Percentiles rank a stretch among this genome's conserved stretches.
These are phyloP conservation scores for Zaprionus davidi DNA, from an alignment of 1,140 invertebrate genomes.

Conservation along the genomic window DNA sequence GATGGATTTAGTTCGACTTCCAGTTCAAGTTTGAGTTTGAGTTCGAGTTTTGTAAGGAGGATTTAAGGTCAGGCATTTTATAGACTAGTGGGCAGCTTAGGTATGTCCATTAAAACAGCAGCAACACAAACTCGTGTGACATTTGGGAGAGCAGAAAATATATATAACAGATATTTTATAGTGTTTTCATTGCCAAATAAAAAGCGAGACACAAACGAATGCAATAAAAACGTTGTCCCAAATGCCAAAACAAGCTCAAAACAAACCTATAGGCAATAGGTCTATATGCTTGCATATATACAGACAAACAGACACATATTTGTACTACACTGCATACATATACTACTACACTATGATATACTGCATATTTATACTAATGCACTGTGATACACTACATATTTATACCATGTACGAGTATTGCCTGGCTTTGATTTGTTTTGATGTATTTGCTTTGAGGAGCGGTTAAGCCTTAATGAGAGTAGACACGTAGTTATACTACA, in stretches of 20 bases:
- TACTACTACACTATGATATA: no score
- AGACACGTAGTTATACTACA: no score
- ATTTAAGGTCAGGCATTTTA: slow-evolving; percentile 27
- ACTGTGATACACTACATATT: no score
- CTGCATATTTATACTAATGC: no score
- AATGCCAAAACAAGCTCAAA: not conserved
- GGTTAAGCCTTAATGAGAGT: no score
- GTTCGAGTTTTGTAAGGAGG: not conserved
- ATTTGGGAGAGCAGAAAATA: not conserved
- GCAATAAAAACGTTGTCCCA: not conserved
- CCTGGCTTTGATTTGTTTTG: no score
- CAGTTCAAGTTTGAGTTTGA: not conserved
- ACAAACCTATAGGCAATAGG: not conserved
- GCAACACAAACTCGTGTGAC: not conserved
- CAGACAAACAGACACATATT: not conserved
- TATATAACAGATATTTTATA: not conserved
- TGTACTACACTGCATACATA: no score
- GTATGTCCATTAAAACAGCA: not conserved
- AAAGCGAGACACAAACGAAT: not conserved
- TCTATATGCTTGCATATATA: not conserved
- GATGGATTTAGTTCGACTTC: slow-evolving; percentile 57
- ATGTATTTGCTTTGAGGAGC: no score
- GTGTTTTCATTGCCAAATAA: not conserved
- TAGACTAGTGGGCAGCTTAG: slow-evolving; percentile 33
- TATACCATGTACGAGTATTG: no score